Conservation (phyloP, 2,113 vertebrate genomes). For the Mixornis gularis region DNA sequence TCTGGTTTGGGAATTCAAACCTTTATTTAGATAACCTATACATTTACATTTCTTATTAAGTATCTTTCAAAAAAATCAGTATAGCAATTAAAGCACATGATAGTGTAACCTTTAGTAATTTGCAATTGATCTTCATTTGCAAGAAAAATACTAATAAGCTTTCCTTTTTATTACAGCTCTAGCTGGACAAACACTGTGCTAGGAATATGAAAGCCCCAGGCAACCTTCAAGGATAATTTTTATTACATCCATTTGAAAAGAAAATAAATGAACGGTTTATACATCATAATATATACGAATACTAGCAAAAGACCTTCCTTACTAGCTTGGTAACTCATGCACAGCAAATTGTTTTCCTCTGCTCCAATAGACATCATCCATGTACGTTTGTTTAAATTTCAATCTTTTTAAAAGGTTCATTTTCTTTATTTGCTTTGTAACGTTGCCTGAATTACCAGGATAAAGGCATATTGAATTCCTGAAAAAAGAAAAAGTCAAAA, state of each 20-base stretch:
- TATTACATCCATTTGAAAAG: not conserved
- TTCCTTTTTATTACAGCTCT: not conserved
- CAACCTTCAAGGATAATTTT: not conserved
- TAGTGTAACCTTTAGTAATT: constrained; percentile 10
- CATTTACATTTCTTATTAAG: constrained; percentile 24
- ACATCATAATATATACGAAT: not conserved
- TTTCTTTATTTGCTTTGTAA: not conserved
- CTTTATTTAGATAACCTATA: constrained; percentile 3
- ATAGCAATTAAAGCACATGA: not conserved
- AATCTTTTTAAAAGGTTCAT: not conserved
- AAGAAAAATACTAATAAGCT: not conserved
- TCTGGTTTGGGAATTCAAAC: not conserved
- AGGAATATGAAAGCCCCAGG: not conserved
- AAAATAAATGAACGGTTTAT: not conserved
- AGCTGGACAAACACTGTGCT: not conserved
- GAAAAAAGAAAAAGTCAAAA: not conserved
- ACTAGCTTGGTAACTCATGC: not conserved
- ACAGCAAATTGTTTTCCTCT: not conserved
- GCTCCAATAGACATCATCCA: not conserved
- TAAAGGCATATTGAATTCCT: not conserved
- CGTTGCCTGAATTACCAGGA: not conserved
- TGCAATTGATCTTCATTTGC: not conserved
- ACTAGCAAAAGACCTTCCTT: not conserved
- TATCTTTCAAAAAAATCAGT: constrained; percentile 15
- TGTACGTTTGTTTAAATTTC: not conserved